Conservation (phyloP, 53 echinoderm and acorn worm genomes). For the Holothuria scabra region DNA sequence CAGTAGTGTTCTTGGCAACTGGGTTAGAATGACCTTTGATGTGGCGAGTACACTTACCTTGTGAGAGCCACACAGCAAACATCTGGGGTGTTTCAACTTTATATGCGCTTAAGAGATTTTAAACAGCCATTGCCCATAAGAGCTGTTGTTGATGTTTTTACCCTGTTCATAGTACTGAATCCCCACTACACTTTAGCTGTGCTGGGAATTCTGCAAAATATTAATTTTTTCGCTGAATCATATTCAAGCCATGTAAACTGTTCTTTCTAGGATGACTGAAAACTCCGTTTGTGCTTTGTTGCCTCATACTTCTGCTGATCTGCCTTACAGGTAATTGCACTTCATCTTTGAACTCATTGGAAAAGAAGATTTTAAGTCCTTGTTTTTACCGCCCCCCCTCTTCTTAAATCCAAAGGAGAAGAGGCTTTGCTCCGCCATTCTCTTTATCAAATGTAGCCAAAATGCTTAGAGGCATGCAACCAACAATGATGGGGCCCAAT, state of each 20-base stretch:
- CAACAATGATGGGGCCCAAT: no score
- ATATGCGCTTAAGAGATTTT: slow-evolving; percentile 7
- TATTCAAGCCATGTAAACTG: slow-evolving; percentile 5
- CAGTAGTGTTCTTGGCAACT: no score
- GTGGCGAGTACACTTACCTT: background rate
- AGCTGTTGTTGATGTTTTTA: slow-evolving; percentile 7
- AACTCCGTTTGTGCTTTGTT: background rate
- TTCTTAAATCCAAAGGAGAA: no score
- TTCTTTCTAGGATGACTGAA: background rate
- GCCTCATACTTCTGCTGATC: no score
- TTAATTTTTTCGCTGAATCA: background rate
- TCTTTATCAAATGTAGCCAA: no score
- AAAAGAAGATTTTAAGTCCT: no score
- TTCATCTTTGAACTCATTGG: no score
- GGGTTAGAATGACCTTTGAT: slow-evolving; percentile 3
- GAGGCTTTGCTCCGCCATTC: no score
- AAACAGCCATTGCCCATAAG: background rate
- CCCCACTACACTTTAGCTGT: slow-evolving; percentile 7
- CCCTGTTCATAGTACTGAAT: slow-evolving; percentile 6
- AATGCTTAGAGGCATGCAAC: no score
- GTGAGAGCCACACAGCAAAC: background rate
- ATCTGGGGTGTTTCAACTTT: background rate
- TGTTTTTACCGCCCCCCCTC: no score
- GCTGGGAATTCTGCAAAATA: background rate
- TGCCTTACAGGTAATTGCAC: no score